Percentiles rank a stretch among this genome's conserved stretches.
Conservation (phyloP, 2,888 invertebrate genomes). For the Eristalis pertinax region DNA sequence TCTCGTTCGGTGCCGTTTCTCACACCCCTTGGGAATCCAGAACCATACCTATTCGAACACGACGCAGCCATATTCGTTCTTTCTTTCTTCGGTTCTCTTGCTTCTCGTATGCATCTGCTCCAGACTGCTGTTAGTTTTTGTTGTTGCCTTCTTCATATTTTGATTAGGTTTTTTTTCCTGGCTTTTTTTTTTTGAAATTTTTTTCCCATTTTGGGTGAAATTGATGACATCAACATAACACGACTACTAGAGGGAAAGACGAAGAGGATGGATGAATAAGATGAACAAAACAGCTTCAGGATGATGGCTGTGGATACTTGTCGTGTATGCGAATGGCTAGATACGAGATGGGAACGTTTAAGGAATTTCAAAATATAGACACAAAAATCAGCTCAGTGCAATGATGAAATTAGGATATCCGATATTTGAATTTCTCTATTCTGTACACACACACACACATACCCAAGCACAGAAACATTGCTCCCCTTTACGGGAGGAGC, state of each 20-base stretch:
- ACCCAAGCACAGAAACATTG: neutral
- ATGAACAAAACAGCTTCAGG: slow-evolving; percentile 20
- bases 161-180: neutral
- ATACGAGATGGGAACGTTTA: slow-evolving; percentile 45
- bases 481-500: slow-evolving; percentile 13
- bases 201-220: slow-evolving; percentile 57
- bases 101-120: slow-evolving; percentile 52
- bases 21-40: slow-evolving; percentile 37
- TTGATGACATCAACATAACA: slow-evolving; percentile 36
- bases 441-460: neutral
- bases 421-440: slow-evolving; percentile 67
- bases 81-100: neutral
- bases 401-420: slow-evolving; percentile 63
- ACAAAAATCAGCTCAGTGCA: slow-evolving; percentile 56
- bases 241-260: neutral
- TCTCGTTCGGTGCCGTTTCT: neutral
- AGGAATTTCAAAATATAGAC: slow-evolving; percentile 63
- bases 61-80: slow-evolving; percentile 48
- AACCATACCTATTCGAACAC: slow-evolving; percentile 11
- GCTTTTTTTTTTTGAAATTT: slow-evolving; percentile 40
- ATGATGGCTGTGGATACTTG: slow-evolving; percentile 42
- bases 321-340: slow-evolving; percentile 4
- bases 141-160: slow-evolving; percentile 46
- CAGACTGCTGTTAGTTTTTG: slow-evolving; percentile 17
- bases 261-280: slow-evolving; percentile 1